Base-by-base conservation (phyloP, 2,113 vertebrate genomes). In the Junco hyemalis region DNA sequence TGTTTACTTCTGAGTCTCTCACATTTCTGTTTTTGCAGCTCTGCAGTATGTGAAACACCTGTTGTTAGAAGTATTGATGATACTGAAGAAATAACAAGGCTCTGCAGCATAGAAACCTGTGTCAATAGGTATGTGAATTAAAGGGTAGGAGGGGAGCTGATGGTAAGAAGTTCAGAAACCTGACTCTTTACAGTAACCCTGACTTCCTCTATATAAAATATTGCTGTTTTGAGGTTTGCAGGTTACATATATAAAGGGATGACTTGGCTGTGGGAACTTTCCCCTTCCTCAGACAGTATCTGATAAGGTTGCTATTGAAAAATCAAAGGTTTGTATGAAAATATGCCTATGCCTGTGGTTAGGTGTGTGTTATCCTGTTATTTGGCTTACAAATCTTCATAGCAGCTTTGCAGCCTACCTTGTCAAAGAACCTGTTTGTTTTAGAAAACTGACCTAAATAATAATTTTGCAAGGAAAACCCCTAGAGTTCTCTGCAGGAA, bases 171-270 rank as follows among this genome's bases (percentile, higher is more conserved):
- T 56, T 92, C 69, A 89, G 76, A 88, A 88, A 87, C 70, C 56
- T 86, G 73, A 53, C 7, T 26, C 72, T 93, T 96, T 95, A 95
- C 96, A 25, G 92, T 95, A 97, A 95, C 31, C 71, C 80, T 53
- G 44, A 94, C 93, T 96, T 97, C 95, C 95, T 95, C 61, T 88
- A 22, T 44, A 78, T 45, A 33, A 47, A 48, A 68, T 88, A 25
- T 74, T 56, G 9, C n/a, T 90, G 82, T 86, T 96, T 95, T 96
- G 92, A 96, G 94, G 73, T 72, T 61, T 80, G 36, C 38, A 83
- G 74, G 38, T 85, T 88, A 54, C 95, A 87, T 88, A 70, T 83
- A 64, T 42, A 36, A 92, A 81, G 56, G 68, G 76, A 73, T 78
- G 59, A 66, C 38, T 83, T 93, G 29, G 59, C 80, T 79, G 59